A percentile compares a stretch with the other conserved stretches of the same genome.
Conservation (phyloP, 2,113 vertebrate genomes). For the Eulacestoma nigropectus region DNA sequence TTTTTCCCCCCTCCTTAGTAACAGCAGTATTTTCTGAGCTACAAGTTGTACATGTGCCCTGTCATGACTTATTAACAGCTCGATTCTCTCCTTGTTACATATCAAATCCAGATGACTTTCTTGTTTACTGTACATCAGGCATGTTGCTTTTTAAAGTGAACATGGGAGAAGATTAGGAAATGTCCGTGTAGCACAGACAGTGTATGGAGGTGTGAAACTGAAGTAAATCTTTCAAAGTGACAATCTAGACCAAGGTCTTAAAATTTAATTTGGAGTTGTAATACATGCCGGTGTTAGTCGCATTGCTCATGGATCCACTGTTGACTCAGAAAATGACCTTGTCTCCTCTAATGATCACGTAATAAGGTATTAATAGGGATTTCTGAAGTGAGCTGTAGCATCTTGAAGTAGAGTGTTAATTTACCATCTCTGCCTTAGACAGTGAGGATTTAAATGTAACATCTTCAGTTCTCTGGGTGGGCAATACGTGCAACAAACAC, state of each 20-base stretch:
- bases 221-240: neutral
- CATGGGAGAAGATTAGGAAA: neutral
- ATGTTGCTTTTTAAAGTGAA: neutral
- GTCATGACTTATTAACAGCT: neutral
- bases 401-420: neutral
- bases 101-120: conserved; percentile 30
- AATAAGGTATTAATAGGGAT: neutral
- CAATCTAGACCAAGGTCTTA: neutral
- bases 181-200: neutral
- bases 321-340: neutral
- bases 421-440: neutral
- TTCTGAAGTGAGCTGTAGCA: neutral
- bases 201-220: neutral
- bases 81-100: neutral
- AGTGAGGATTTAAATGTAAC: neutral
- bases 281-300: neutral
- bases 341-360: neutral
- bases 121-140: neutral
- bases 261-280: neutral
- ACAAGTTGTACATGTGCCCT: neutral
- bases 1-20: neutral
- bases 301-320: neutral
- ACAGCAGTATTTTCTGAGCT: neutral
- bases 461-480: neutral
- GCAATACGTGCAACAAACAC: neutral